phyloP scores from a whole-genome alignment of 2,113 vertebrate species.

The Proteles cristata region DNA sequence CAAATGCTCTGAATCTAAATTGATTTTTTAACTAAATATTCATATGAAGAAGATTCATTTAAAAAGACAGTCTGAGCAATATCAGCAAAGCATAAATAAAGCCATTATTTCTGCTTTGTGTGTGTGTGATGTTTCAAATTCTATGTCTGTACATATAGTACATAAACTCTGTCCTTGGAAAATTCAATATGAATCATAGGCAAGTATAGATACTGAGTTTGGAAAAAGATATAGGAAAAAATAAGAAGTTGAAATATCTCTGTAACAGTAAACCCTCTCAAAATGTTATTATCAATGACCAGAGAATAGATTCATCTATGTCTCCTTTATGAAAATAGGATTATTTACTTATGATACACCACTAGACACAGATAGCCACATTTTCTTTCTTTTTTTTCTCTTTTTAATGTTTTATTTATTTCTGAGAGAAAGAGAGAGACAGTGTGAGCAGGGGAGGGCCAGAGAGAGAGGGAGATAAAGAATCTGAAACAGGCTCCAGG shows the following conservation, averaged over 20 bases:
- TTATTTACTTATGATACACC: neutral
- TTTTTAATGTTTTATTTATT: too few species aligned
- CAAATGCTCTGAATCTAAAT: conserved; percentile 44
- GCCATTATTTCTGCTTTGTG: neutral
- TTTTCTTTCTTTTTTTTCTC: neutral
- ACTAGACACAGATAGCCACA: neutral
- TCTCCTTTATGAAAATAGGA: neutral
- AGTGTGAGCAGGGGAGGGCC: too few species aligned
- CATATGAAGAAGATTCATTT: neutral
- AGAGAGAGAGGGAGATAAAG: too few species aligned
- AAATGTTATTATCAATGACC: neutral
- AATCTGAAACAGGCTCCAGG: too few species aligned
- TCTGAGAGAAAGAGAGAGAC: too few species aligned
- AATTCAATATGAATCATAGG: neutral
- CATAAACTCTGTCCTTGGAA: neutral
- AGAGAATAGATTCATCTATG: neutral
- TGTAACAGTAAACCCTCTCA: neutral
- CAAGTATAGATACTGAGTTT: neutral
- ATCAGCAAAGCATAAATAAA: neutral
- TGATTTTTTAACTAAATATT: conserved; percentile 70
- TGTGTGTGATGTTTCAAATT: neutral
- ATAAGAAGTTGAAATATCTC: neutral
- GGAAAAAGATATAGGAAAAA: neutral
- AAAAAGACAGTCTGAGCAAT: neutral
- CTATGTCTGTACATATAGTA: neutral